Evolutionary conservation across 2,113 vertebrate genomes (phyloP).

Genomic region (Pyxicephalus adspersus): DNA sequence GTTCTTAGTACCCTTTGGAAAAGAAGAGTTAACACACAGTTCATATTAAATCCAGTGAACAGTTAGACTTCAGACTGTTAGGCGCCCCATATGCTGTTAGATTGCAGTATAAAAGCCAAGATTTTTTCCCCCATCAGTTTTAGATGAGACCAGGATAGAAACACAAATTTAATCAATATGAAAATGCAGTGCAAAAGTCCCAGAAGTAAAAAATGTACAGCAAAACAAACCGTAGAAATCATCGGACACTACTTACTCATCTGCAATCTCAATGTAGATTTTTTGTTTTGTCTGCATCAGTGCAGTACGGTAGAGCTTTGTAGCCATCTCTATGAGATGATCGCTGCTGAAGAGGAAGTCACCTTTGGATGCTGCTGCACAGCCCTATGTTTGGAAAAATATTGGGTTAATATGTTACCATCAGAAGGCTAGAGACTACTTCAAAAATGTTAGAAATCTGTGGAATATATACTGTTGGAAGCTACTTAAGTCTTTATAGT

Average conservation of each 20-base stretch:
- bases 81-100: conserved; percentile 24
- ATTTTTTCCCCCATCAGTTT: not conserved
- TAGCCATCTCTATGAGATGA: conserved; percentile 95
- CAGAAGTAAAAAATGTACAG: not conserved
- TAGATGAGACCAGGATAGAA: conserved; percentile 5
- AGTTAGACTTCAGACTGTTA: not conserved
- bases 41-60: not conserved
- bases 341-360: conserved; percentile 96
- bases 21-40: not conserved
- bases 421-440: no score
- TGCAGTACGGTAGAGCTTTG: conserved; percentile 89
- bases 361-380: conserved; percentile 90
- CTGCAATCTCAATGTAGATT: conserved; percentile 90
- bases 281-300: conserved; percentile 82
- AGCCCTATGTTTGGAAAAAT: conserved; percentile 74
- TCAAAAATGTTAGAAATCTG: not conserved
- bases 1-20: no score
- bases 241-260: conserved; percentile 82
- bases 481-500: no score
- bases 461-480: not conserved
- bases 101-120: not conserved
- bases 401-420: not conserved
- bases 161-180: not conserved
- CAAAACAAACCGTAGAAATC: not conserved
- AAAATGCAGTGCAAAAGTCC: not conserved